Evolutionary conservation across 2,797 vertebrate species (phyloP), one percentile per base, ranked within the genome.

Genomic region (Fistularia commersonii): DNA sequence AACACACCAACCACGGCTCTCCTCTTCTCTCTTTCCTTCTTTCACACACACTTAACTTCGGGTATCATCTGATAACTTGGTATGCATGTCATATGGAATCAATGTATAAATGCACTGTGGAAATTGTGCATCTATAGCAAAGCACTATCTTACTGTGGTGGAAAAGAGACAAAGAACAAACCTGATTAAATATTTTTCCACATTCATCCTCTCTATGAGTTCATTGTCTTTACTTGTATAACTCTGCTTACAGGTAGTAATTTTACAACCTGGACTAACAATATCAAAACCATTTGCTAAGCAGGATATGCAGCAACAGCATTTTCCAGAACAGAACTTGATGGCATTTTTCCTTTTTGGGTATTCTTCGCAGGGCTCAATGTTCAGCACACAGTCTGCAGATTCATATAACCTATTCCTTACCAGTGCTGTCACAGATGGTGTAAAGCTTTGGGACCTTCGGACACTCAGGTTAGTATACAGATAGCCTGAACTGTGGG

Each of bases 391-490:
- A 52, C 94, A 93, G 50, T 67, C 78, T 1, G 55, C 76, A 0
- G 90, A 93, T 64, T 88, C 81, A 1, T 95, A 94, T 64, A 93
- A 93, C 79, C 90, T 96, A 46, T 97, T 96, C 61, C 75, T 93
- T 48, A 95, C 92, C 33, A 83, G 89, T 23, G 93, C 94, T 12
- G 7, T 89, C 44, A 93, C 91, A 1, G 94, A 97, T 32, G 93
- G 92, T 6, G 69, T 96, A 12, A 93, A 92, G 75, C 72, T 97
- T 5, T 98, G 96, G 95, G 96, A 97, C 82, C 76, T 96, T 57
- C 92, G 95, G 43, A 93, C 90, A 11, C 72, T 93, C 57, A 92
- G 91, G 95, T 97, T 79, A 66, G 85, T 69, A 42, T 53, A 34
- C 40, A 42, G 13, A 13, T 34, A 37, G 23, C 47, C 35, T 41